phyloP scores from a whole-genome alignment of 2,888 invertebrate genomes.

The Chouioia cunea region DNA sequence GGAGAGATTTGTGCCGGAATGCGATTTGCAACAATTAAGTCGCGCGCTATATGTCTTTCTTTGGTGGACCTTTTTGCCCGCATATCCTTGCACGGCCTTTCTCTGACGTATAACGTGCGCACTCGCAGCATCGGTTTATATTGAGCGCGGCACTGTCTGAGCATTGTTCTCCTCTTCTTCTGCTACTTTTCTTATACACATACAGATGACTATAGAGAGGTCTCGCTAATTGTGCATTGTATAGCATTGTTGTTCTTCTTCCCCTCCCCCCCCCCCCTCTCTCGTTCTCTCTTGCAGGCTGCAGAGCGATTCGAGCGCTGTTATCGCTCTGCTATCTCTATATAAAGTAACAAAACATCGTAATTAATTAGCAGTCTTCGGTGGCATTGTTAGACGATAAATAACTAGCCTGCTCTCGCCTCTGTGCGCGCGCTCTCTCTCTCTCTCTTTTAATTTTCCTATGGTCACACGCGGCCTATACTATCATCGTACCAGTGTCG shows the following conservation, averaged over 20 bases:
- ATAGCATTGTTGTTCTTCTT: constrained; percentile 61
- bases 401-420: constrained; percentile 58
- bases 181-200: neutral
- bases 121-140: too few species aligned
- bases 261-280: constrained; percentile 4
- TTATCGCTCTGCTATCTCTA: constrained; percentile 67
- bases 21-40: constrained; percentile 31
- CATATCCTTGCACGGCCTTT: too few species aligned
- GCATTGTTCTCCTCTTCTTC: constrained; percentile 55
- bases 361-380: constrained; percentile 68
- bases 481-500: constrained; percentile 32
- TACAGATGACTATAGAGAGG: constrained; percentile 29
- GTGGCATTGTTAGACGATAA: constrained; percentile 67
- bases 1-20: constrained; percentile 25
- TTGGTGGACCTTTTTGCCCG: too few species aligned
- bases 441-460: constrained; percentile 28
- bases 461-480: constrained; percentile 17
- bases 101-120: too few species aligned
- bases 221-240: constrained; percentile 67
- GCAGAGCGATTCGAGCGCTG: constrained; percentile 62
- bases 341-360: constrained; percentile 68
- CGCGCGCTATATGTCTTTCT: neutral
- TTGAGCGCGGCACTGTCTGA: neutral
- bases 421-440: constrained; percentile 45
- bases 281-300: constrained; percentile 24